Evolutionary conservation across 2,888 invertebrate species (phyloP), one percentile per base, ranked within the genome.

Genomic region (Cheilosia scutellata): DNA sequence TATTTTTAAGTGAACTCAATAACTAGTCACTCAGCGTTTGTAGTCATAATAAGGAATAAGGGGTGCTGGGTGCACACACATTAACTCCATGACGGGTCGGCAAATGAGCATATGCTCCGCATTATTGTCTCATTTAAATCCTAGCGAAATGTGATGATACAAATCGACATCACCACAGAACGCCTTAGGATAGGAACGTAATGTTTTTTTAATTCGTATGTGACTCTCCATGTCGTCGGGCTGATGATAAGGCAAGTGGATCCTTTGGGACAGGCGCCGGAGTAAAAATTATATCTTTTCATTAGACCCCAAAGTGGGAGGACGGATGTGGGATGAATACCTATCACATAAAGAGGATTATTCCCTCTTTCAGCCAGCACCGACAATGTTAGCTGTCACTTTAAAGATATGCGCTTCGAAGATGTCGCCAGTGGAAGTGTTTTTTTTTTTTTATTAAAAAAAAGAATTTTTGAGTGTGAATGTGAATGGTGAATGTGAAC

Each of bases 101-200:
- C 63, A 78, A 78, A 71, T 71, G 78, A 78, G 78, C 78, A 78
- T 78, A 78, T 78, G 78, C 78, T 71, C n/a, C 27, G 37, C 70
- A 78, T 78, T 70, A 70, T 78, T 71, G 77, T 63, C 70, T 71
- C 78, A 78, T 78, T 78, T 70, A 71, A 70, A 71, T 71, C 70
- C 70, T 55, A 29, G 70, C 62, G 63, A 78, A 71, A 70, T 63
- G 70, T 70, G 63, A 57, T 71, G 70, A 63, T 71, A 78, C 47
- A 47, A 70, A 44, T 77, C 77, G 70, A 68, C 68, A 77, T 33
- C 78, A 55, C 63, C 70, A 55, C 47, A 63, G 62, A 63, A 40
- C 33, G 63, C 70, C 70, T 40, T 71, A 25, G 27, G 9, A 49
- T 71, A 25, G 27, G 9, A 49, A 25, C 11, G 25, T 51, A 27